phyloP scores from a whole-genome alignment of 2,113 vertebrate species.

The Gyps fulvus region DNA sequence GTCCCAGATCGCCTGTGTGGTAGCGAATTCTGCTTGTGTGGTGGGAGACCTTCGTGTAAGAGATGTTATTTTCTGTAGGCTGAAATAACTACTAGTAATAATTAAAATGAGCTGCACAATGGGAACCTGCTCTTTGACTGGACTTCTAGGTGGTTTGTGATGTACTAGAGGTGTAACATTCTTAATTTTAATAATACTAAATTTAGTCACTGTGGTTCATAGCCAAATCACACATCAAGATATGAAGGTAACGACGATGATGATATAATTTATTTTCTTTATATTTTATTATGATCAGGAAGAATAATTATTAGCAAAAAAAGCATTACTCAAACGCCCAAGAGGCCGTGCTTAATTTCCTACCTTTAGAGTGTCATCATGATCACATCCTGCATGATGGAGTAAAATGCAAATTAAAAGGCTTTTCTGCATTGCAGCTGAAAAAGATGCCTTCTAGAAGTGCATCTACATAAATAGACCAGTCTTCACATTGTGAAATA shows the following conservation, averaged over 20 bases:
- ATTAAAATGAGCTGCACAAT: not conserved
- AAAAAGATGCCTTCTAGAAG: not conserved
- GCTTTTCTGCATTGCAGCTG: not conserved
- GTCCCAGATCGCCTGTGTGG: not conserved
- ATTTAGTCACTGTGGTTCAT: not conserved
- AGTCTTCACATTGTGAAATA: not conserved
- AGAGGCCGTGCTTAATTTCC: not conserved
- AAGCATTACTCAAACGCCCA: not conserved
- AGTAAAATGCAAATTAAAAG: not conserved
- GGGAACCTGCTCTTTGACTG: not conserved
- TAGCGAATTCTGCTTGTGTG: not conserved
- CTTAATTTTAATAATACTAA: not conserved
- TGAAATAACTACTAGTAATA: not conserved
- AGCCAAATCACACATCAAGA: not conserved
- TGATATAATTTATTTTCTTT: not conserved
- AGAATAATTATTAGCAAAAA: not conserved
- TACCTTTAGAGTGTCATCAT: not conserved
- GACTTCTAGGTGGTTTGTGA: not conserved
- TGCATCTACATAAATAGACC: not conserved
- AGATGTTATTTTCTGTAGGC: not conserved
- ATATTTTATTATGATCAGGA: not conserved
- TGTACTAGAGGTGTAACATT: not conserved
- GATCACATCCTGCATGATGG: not conserved
- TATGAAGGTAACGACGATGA: not conserved
- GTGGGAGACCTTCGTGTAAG: not conserved